Evolutionary conservation across 2,888 invertebrate genomes (phyloP), one percentile per base, ranked within the genome.

Genomic region (Cataglyphis rosenhaueri): DNA sequence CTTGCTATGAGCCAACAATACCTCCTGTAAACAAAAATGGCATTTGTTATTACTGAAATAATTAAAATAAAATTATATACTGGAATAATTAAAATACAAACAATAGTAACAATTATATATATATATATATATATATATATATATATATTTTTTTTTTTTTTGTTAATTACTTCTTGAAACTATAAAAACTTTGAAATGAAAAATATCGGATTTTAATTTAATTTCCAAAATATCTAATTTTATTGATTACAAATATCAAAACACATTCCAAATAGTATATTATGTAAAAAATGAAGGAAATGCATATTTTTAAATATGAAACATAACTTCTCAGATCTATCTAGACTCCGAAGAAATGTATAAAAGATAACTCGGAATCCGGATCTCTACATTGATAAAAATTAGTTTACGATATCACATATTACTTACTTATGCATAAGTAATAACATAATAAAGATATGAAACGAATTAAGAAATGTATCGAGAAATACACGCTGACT

Each of bases 1-100:
- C 84, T 87, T 91, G 32, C 92, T 92, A 85, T 94, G 93, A 6
- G 93, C 92, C 85, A 93, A 82, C 66, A 94, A 84, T 3, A 94
- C 92, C 25, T 94, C 92, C 94, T 94, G 92, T 35, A 92, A 91
- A 64, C n/a, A 21, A 44, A 52, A 78, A 8, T 8, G 15, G n/a
- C 15, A 6, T 35, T 74, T 0, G 10, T 9, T 61, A 18, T 57
- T 78, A 9, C 0, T n/a, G 4, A n/a, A 18, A 8, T 5, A 9
- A 52, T 8, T 21, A 3, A 18, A 25, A 29, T 29, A 29, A 29
- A 29, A 29, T 29, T 29, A 29, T 29, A 29, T 29, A 29, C 29
- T 29, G 29, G 29, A 29, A 29, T 29, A 29, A 29, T 29, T 29
- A 29, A 29, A 29, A 29, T 29, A 29, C 29, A 35, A 38, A 38